Evolutionary conservation across 2,888 invertebrate genomes (phyloP), one percentile per base, ranked within the genome.

Genomic region (Drosophila neonasuta): DNA sequence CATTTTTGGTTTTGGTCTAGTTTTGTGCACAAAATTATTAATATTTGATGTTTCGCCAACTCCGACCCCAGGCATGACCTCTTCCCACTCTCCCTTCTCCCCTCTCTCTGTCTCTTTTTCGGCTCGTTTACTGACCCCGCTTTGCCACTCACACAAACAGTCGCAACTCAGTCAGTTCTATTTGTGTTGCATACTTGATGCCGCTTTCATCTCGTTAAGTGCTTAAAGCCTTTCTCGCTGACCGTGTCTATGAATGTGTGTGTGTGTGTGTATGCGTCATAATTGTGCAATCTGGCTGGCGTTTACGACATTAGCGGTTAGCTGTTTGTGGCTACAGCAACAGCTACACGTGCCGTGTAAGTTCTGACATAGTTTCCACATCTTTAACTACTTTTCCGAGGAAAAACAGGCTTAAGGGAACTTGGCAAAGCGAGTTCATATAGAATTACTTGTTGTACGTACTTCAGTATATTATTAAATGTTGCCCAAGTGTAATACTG

Each of bases 111-210:
- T 2, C 24, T 10, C 13, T 36, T 29, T 29, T 13, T 41, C 41
- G 39, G 10, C 20, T 24, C 49, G 36, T 54, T 64, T 32, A 17
- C 50, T 51, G 56, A 56, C 32, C 49, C 50, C 10, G 39, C 13
- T 7, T n/a, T 24, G 13, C 6, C 2, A 5, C 10, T 17, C 39
- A 34, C 45, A 9, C 32, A 13, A 24, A 24, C 24, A 24, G 24
- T n/a, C 24, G 15, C 8, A 3, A 13, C 42, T 45, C 56, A 49
- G 54, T 58, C 57, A 44, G 64, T 59, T 78, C 61, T 59, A 64
- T 74, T 75, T 74, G 71, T 59, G 61, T 66, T 86, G 81, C 84
- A 81, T 87, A 86, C 74, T 77, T 86, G 79, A 88, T 80, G 87
- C 55, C 46, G 74, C 79, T 73, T 75, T 88, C 83, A 83, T 83